Conservation (phyloP, 2,888 invertebrate genomes). For the Coleophora flavipennella region DNA sequence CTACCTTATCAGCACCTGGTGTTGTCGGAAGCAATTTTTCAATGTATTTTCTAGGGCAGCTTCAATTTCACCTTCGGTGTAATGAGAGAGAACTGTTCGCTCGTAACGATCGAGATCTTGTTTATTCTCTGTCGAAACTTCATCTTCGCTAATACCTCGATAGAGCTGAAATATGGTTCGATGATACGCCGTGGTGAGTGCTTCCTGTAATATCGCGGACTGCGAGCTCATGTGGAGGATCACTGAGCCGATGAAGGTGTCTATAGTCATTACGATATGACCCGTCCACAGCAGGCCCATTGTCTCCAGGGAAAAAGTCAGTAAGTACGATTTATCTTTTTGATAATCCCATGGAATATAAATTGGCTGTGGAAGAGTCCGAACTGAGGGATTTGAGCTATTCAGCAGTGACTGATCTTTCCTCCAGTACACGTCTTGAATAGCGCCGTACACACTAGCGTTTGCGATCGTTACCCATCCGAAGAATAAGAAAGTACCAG, state of each 20-base stretch:
- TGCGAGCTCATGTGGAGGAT: constrained; percentile 61
- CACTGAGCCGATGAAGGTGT: constrained; percentile 58
- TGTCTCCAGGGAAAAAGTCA: constrained; percentile 52
- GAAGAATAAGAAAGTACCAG: constrained; percentile 50
- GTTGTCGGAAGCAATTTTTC: constrained; percentile 49
- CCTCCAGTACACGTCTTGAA: constrained; percentile 54
- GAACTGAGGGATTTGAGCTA: constrained; percentile 31
- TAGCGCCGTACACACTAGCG: constrained; percentile 47
- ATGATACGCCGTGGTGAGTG: constrained; percentile 46
- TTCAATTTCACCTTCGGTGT: constrained; percentile 39
- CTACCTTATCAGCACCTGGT: constrained; percentile 53
- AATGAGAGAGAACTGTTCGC: constrained; percentile 30
- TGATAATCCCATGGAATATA: constrained; percentile 64
- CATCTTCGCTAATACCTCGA: constrained; percentile 20
- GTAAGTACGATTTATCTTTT: constrained; percentile 39
- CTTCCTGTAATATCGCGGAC: constrained; percentile 49
- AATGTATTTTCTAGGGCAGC: constrained; percentile 37
- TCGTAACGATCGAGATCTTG: constrained; percentile 26
- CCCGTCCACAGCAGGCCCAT: constrained; percentile 60
- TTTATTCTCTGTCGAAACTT: constrained; percentile 12
- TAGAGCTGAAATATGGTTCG: constrained; percentile 38
- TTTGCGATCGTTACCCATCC: constrained; percentile 62
- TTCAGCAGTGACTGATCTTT: constrained; percentile 35
- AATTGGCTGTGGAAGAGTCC: constrained; percentile 57
- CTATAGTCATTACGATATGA: constrained; percentile 61